phyloP scores from a whole-genome alignment of 2,888 invertebrate species.

The Argyresthia goedartella region DNA sequence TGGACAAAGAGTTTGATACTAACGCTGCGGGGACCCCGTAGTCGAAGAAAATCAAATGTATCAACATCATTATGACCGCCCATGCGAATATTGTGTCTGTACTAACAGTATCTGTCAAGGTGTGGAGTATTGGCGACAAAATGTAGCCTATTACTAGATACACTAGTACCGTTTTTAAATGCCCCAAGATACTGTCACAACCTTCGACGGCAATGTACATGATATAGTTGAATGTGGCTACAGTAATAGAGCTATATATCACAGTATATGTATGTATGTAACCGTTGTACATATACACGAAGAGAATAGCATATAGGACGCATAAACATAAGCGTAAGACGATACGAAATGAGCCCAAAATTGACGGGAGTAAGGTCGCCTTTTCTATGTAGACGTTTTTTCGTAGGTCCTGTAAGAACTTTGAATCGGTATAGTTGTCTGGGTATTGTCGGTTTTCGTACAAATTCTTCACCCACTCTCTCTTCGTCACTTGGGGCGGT shows the following conservation, averaged over 20 bases:
- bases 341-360: constrained; percentile 82
- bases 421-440: constrained; percentile 92
- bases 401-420: constrained; percentile 86
- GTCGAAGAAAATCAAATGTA: constrained; percentile 93
- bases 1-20: constrained; percentile 90
- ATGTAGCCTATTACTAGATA: constrained; percentile 90
- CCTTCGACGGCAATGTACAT: constrained; percentile 59
- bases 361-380: constrained; percentile 77
- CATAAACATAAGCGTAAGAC: constrained; percentile 86
- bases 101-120: constrained; percentile 95
- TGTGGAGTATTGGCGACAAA: constrained; percentile 92
- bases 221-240: constrained; percentile 74
- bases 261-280: constrained; percentile 75
- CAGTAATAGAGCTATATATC: constrained; percentile 66
- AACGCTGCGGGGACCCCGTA: constrained; percentile 91
- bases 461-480: constrained; percentile 88
- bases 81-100: constrained; percentile 98
- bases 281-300: constrained; percentile 79
- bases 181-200: constrained; percentile 47
- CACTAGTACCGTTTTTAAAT: constrained; percentile 83
- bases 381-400: constrained; percentile 87
- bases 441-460: constrained; percentile 90
- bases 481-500: constrained; percentile 17
- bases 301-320: constrained; percentile 79
- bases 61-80: constrained; percentile 87